Evolutionary conservation across 2,113 vertebrate genomes (phyloP).

Genomic region (Centropus unirufus): DNA sequence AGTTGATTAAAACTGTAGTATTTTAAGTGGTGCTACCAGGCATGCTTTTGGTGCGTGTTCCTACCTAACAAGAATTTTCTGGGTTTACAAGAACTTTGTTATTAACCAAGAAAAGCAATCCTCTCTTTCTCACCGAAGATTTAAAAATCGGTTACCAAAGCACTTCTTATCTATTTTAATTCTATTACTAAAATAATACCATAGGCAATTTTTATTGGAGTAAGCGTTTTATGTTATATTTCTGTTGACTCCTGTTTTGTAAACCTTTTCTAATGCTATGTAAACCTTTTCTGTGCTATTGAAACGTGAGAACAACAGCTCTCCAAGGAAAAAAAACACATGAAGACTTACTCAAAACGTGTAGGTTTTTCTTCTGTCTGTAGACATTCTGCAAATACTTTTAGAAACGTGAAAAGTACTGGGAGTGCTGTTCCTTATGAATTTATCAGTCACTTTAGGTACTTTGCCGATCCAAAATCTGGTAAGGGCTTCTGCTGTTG

Average conservation of each 20-base stretch:
- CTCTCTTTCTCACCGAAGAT: background rate
- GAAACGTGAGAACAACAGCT: background rate
- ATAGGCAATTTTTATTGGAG: background rate
- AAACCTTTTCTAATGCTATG: background rate
- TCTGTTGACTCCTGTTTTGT: background rate
- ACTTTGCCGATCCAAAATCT: background rate
- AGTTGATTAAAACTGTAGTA: fast-evolving
- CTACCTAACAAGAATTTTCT: background rate
- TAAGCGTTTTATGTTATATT: background rate
- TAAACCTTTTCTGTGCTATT: background rate
- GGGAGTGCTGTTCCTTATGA: background rate
- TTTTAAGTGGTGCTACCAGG: background rate
- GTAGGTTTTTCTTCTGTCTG: background rate
- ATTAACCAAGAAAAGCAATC: background rate
- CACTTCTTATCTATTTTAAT: background rate
- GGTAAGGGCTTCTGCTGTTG: background rate
- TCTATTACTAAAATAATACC: background rate
- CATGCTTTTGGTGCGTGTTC: fast-evolving
- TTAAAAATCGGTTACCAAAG: background rate
- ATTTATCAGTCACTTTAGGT: background rate
- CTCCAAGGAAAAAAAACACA: background rate
- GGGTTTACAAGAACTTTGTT: background rate
- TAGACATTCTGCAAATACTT: background rate
- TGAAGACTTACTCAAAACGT: background rate
- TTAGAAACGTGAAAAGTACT: background rate